Evolutionary conservation across 2,888 invertebrate species (phyloP), one percentile per base, ranked within the genome.

Genomic region (Melolontha melolontha): DNA sequence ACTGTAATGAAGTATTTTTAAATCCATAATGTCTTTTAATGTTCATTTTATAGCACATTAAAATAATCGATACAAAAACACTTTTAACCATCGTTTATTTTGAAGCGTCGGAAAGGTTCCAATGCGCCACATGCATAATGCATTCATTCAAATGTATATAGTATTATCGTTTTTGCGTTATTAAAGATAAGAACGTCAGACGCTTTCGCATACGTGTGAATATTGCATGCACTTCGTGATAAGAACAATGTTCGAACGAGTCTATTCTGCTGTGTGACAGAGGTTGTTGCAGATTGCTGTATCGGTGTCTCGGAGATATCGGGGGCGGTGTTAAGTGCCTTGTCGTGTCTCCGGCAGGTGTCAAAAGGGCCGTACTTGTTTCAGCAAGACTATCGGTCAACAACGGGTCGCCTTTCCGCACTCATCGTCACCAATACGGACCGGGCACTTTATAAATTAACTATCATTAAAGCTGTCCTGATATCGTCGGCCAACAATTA

Each of bases 241-340:
- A 66, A 65, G 47, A 29, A 42, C 47, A 16, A 47, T 64, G 47
- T 57, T 55, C 40, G 27, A 65, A 65, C 54, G 54, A 54, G 41
- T 64, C 64, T 64, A 57, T 57, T 42, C 22, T 42, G 51, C 42
- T 22, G 27, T 64, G 41, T 42, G 55, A 14, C 55, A 62, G 42
- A 29, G 51, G 22, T 57, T 72, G 71, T 64, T 71, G 71, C 65
- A 71, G 73, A 74, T 75, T 72, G 71, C 59, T 49, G 70, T 69
- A 72, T 74, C 72, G 70, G 72, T 67, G 71, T 63, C 64, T 71
- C 67, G 70, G 71, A 73, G 71, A 73, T 76, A 75, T 74, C 72
- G 74, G 75, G 75, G 77, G 75, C 73, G 77, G 74, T 71, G 75
- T 71, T 78, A 77, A 78, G 78, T 78, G 78, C 74, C 75, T 76